Base-by-base conservation (phyloP, 1,140 invertebrate genomes). In the Fopius arisanus region DNA sequence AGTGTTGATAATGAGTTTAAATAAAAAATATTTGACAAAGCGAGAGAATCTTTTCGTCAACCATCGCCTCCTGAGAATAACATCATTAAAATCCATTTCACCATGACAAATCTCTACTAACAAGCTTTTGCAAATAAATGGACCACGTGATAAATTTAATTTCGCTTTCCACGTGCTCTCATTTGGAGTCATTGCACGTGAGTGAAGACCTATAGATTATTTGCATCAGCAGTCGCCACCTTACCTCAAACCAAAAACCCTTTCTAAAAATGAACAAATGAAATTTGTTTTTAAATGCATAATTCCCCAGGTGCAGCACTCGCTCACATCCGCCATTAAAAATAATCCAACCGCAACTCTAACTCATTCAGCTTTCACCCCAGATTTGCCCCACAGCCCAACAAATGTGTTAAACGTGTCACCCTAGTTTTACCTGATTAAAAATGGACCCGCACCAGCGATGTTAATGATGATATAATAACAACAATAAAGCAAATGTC, bases 141-240 rank as follows among this genome's bases (percentile, higher is more conserved):
- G 40, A 67, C 48, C 33, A 59, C 48, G n/a, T 67, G 74, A 74
- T 74, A 74, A 75, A 76, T 70, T 68, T 67, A 77, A 76, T 75
- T 79, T 78, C 70, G 43, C 68, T 78, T 48, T 72, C 70, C 78
- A 74, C 59, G 19, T 48, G 43, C 23, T 69, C 40, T 70, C 48
- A 59, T 70, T 70, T n/a, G 23, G 10, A 68, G 40, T 66, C 40
- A 48, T 12, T 31, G 7, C 12, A 19, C 9, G 31, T 23, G 29
- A 37, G 19, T 41, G 19, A 7, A 16, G n/a, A n/a, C n/a, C n/a
- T n/a, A n/a, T n/a, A n/a, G n/a, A n/a, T n/a, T n/a, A n/a, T n/a
- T n/a, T n/a, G n/a, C n/a, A n/a, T n/a, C n/a, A n/a, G n/a, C n/a
- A n/a, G n/a, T n/a, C n/a, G n/a, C n/a, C n/a, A n/a, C n/a, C n/a